These are phyloP conservation scores for Pinna nobilis DNA, from an alignment of 1,140 invertebrate species.

Conservation along the genomic window DNA sequence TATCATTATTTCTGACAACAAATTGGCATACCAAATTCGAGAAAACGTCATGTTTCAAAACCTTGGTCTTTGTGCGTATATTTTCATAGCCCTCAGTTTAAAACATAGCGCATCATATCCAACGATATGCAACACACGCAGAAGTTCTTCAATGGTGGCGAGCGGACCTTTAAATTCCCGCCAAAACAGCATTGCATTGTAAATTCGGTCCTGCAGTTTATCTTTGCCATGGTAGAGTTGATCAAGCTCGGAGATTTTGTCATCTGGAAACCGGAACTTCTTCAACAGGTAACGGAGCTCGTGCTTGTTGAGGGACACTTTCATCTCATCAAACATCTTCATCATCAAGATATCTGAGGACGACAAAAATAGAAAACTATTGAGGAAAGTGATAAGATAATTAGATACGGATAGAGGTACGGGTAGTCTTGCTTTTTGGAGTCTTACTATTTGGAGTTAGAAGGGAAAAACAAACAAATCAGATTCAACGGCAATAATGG, in stretches of 20 bases:
- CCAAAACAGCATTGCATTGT: constrained; percentile 65
- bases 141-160: constrained; percentile 67
- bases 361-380: constrained; percentile 13
- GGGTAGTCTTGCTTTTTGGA: no score
- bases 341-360: constrained; percentile 65
- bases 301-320: constrained; percentile 63
- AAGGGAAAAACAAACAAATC: background rate
- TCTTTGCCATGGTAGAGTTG: constrained; percentile 66
- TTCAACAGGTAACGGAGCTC: constrained; percentile 68
- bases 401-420: no score
- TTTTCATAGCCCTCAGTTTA: constrained; percentile 66
- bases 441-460: no score
- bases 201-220: constrained; percentile 62
- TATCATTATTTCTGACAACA: no score
- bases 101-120: constrained; percentile 62
- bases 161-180: constrained; percentile 58
- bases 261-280: constrained; percentile 67
- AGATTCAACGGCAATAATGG: background rate
- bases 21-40: no score
- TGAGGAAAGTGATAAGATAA: no score
- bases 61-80: constrained; percentile 63
- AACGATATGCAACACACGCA: constrained; percentile 68
- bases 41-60: constrained; percentile 45
- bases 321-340: constrained; percentile 68
- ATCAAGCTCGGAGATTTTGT: constrained; percentile 67